Conservation (phyloP, 1,140 invertebrate species). For the Heterodera schachtii region DNA sequence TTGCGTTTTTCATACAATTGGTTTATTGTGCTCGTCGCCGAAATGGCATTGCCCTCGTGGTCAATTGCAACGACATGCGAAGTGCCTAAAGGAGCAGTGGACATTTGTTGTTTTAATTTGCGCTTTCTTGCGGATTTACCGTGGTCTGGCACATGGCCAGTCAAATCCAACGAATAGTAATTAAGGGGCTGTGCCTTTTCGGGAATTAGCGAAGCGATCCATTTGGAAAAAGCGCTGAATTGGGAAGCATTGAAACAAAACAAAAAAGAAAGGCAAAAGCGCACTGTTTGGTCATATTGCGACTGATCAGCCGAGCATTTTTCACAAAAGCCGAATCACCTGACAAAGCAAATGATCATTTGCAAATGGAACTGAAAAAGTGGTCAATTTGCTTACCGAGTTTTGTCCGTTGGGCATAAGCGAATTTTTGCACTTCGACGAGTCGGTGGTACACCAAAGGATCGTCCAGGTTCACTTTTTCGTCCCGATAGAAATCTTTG, state of each 20-base stretch:
- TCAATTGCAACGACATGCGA: constrained; percentile 84
- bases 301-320: constrained; percentile 66
- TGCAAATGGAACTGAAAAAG: not conserved
- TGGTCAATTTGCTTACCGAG: constrained; percentile 69
- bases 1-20: constrained; percentile 19
- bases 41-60: constrained; percentile 85
- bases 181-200: constrained; percentile 55
- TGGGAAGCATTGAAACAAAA: not conserved
- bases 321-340: constrained; percentile 78
- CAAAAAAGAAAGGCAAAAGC: constrained; percentile 6
- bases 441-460: constrained; percentile 78
- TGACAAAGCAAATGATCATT: not conserved
- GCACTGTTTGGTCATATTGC: constrained; percentile 62
- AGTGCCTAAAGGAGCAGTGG: constrained; percentile 72
- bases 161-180: constrained; percentile 54
- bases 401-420: constrained; percentile 80
- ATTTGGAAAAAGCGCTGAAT: constrained; percentile 49
- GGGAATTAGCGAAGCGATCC: constrained; percentile 50
- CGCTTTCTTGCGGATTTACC: not conserved
- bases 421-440: constrained; percentile 87
- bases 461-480: constrained; percentile 51
- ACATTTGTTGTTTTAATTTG: not conserved
- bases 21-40: constrained; percentile 88
- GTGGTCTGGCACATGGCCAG: constrained; percentile 50
- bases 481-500: constrained; percentile 46